Evolutionary conservation across 2,113 vertebrate species (phyloP).

Genomic region (Nannobrachium achirus): DNA sequence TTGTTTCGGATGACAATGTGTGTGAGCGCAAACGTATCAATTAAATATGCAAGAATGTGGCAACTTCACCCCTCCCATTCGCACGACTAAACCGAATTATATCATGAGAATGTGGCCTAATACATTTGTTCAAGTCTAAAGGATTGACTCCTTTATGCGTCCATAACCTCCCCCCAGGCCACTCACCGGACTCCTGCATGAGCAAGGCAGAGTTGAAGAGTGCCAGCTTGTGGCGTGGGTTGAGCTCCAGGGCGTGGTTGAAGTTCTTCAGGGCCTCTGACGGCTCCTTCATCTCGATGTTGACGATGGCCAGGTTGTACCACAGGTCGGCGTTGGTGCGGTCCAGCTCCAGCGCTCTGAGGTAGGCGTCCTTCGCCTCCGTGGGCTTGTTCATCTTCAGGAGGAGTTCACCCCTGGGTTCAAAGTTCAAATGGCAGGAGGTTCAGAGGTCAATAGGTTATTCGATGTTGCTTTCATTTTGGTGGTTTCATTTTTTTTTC

Average conservation of each 20-base stretch:
- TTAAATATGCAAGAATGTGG: too few species aligned
- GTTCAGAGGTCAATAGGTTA: too few species aligned
- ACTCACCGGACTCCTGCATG: constrained; percentile 98
- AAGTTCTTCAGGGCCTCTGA: constrained; percentile 93
- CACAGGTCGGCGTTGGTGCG: constrained; percentile 93
- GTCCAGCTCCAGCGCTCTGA: constrained; percentile 92
- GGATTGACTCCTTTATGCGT: too few species aligned
- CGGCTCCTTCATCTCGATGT: constrained; percentile 97
- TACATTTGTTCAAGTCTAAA: too few species aligned
- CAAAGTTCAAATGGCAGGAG: not conserved
- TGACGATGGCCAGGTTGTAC: constrained; percentile 98
- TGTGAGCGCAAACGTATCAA: too few species aligned
- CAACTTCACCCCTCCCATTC: too few species aligned
- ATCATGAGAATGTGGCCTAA: too few species aligned
- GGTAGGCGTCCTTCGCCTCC: constrained; percentile 94
- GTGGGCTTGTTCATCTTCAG: constrained; percentile 97
- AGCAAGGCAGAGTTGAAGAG: constrained; percentile 96
- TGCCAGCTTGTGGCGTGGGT: constrained; percentile 90
- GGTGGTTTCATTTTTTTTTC: too few species aligned
- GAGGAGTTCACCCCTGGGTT: constrained; percentile 91
- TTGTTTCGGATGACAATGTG: too few species aligned
- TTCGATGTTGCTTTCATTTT: too few species aligned
- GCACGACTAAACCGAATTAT: too few species aligned
- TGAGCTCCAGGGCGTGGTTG: constrained; percentile 91
- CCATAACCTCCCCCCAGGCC: too few species aligned